These are phyloP conservation scores for Prorops nasuta DNA, from an alignment of 1,140 invertebrate species.

Conservation along the genomic window DNA sequence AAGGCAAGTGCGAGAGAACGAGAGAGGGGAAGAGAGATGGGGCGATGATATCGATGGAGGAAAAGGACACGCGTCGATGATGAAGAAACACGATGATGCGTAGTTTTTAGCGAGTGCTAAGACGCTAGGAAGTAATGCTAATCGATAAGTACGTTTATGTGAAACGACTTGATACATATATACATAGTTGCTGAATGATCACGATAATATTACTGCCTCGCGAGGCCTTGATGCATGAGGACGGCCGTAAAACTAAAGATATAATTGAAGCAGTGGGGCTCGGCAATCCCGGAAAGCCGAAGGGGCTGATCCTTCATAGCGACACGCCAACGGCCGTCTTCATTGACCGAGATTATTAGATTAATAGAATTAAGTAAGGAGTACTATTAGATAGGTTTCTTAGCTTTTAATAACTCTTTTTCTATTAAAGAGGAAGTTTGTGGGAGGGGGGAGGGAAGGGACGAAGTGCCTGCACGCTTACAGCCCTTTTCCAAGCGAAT, in stretches of 20 bases:
- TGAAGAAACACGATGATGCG: background rate
- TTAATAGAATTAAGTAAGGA: slow-evolving; percentile 46
- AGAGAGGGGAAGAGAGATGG: background rate
- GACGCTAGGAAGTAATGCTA: slow-evolving; percentile 4
- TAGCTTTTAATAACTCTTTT: slow-evolving; percentile 27
- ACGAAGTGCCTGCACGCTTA: too few species aligned
- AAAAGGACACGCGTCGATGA: background rate
- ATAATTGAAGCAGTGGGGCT: too few species aligned
- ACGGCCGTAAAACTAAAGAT: slow-evolving; percentile 22
- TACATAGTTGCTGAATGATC: slow-evolving; percentile 39
- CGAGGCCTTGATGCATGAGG: slow-evolving; percentile 52
- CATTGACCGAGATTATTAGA: slow-evolving; percentile 55
- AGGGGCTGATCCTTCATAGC: too few species aligned
- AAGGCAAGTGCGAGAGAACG: background rate
- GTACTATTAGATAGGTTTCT: slow-evolving; percentile 34
- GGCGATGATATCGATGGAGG: background rate
- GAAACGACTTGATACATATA: slow-evolving; percentile 21
- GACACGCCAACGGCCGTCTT: slow-evolving; percentile 35
- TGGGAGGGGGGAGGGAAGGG: too few species aligned
- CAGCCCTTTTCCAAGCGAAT: too few species aligned
- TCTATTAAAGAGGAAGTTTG: background rate
- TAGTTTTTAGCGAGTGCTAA: background rate
- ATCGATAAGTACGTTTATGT: background rate
- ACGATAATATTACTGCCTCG: slow-evolving; percentile 50
- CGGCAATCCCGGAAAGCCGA: too few species aligned